phyloP scores from a whole-genome alignment of 2,797 vertebrate genomes.

The Scolopax bukidnonensis region DNA sequence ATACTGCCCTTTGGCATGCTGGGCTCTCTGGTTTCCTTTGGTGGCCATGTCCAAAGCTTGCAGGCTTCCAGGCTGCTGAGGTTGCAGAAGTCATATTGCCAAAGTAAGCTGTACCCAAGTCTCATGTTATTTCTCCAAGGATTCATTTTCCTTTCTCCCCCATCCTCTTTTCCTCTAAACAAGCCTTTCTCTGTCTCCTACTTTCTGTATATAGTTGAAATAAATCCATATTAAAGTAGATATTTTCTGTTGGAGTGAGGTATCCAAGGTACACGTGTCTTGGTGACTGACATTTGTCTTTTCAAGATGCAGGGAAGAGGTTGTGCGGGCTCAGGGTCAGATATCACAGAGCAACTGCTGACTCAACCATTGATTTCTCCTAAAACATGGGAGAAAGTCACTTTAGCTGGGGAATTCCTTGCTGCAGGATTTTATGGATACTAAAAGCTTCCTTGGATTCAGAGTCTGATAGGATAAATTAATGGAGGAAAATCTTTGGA shows the following conservation, averaged over 20 bases:
- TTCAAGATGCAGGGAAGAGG: background rate
- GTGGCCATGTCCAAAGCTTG: background rate
- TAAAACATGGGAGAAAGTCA: background rate
- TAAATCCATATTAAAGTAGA: background rate
- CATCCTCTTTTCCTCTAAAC: background rate
- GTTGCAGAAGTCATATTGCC: background rate
- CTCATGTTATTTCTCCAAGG: background rate
- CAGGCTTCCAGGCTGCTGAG: background rate
- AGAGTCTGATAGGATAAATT: background rate
- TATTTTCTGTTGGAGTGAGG: background rate
- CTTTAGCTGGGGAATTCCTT: background rate
- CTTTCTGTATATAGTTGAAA: background rate
- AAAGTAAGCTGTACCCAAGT: background rate
- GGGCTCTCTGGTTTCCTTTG: background rate
- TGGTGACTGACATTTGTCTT: background rate
- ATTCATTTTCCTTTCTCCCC: background rate
- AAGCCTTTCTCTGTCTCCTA: background rate
- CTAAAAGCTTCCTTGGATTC: background rate
- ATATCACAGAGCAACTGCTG: background rate
- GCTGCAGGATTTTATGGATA: background rate
- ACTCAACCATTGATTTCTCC: background rate
- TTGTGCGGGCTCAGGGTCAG: background rate
- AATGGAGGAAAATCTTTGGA: background rate
- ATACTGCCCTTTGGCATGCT: background rate
- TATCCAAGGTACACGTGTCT: fast-evolving